Conservation (phyloP, 2,797 vertebrate species). For the Dendrocincla fuliginosa region DNA sequence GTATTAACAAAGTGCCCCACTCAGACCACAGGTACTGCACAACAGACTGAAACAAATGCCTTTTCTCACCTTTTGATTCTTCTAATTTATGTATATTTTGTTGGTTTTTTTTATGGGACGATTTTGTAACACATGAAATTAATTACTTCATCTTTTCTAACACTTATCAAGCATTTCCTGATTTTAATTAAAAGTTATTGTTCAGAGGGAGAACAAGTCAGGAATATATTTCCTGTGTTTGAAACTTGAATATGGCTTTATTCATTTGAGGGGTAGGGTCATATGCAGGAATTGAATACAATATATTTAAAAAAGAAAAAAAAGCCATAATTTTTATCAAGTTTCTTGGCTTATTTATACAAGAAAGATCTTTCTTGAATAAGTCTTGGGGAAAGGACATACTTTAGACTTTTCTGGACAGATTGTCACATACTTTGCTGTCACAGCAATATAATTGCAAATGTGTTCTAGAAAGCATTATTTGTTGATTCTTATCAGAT, state of each 20-base stretch:
- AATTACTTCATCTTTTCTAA: neutral
- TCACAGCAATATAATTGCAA: neutral
- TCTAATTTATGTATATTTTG: neutral
- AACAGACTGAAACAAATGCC: neutral
- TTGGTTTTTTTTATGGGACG: neutral
- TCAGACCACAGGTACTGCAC: conserved; percentile 88
- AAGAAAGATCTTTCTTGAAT: neutral
- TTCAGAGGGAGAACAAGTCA: neutral
- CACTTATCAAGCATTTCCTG: conserved; percentile 49
- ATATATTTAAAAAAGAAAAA: neutral
- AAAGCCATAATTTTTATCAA: neutral
- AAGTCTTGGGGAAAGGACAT: neutral
- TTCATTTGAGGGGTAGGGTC: neutral
- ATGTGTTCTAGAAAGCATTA: neutral
- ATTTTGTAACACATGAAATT: neutral
- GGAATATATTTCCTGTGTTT: neutral
- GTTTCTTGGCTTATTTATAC: neutral
- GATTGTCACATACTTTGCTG: neutral
- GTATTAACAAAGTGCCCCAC: conserved; percentile 93
- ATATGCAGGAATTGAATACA: neutral
- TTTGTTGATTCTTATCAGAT: neutral
- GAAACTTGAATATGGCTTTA: neutral
- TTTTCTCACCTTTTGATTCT: neutral
- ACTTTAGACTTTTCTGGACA: neutral
- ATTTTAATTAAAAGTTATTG: conserved; percentile 20